A percentile compares a stretch with the other conserved stretches of the same genome.
Conservation (phyloP, 1,140 invertebrate genomes). For the Drosophila ogumai region DNA sequence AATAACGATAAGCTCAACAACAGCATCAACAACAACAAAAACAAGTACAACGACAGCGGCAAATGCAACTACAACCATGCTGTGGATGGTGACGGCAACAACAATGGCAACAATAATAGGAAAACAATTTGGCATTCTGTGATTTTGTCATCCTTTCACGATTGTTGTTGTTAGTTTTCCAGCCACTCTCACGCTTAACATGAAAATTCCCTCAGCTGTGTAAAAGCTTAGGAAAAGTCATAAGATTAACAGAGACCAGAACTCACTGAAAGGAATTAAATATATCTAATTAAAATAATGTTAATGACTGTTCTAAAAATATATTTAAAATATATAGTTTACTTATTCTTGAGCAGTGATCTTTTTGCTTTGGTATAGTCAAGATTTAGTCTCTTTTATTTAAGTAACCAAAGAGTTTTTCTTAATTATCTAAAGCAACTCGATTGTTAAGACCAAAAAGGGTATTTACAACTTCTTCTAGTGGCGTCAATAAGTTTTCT, state of each 20-base stretch:
- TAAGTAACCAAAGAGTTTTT: background rate
- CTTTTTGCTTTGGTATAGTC: background rate
- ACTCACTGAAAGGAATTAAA: background rate
- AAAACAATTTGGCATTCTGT: constrained; percentile 81
- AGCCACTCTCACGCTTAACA: background rate
- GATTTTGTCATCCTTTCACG: constrained; percentile 60
- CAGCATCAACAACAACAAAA: constrained; percentile 41
- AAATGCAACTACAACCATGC: constrained; percentile 19
- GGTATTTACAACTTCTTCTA: background rate
- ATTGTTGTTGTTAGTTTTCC: constrained; percentile 36
- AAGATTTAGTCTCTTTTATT: background rate
- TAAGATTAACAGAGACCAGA: background rate
- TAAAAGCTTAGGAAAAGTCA: background rate
- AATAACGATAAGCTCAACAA: constrained; percentile 77
- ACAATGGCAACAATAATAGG: constrained; percentile 79
- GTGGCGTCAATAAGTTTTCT: background rate
- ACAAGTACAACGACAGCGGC: constrained; percentile 22
- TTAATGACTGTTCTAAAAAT: background rate
- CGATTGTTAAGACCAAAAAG: background rate
- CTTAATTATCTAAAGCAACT: background rate
- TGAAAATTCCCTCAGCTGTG: background rate
- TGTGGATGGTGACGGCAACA: constrained; percentile 43
- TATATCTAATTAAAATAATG: background rate
- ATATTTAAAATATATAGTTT: background rate
- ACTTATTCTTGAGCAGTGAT: background rate